A percentile compares a stretch with the other conserved stretches of the same genome.
Evolutionary conservation across 1,140 invertebrate species (phyloP).

Genomic region (Trissolcus basalis): DNA sequence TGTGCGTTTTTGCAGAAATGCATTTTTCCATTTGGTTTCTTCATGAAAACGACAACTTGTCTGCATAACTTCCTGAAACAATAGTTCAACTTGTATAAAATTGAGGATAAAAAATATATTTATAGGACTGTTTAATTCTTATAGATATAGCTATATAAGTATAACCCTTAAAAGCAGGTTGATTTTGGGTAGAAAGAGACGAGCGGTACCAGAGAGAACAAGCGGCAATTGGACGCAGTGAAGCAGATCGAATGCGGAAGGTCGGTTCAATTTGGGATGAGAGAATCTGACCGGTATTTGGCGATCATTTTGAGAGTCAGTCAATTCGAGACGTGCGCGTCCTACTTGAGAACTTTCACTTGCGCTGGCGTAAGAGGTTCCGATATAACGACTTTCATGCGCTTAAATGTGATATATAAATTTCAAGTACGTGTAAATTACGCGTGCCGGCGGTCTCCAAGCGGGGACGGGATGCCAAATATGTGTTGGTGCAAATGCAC

Average conservation of each 20-base stretch:
- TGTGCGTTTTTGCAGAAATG: too few relatives aligned
- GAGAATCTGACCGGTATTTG: conserved; percentile 67
- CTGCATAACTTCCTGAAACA: too few relatives aligned
- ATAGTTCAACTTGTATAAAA: too few relatives aligned
- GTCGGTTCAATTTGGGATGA: conserved; percentile 41
- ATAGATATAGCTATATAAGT: too few relatives aligned
- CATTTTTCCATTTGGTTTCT: too few relatives aligned
- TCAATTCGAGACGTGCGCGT: conserved; percentile 69
- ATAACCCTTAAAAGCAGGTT: too few relatives aligned
- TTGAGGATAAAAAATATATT: too few relatives aligned
- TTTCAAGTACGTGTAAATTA: conserved; percentile 60
- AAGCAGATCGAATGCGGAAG: conserved; percentile 42
- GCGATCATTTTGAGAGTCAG: conserved; percentile 65
- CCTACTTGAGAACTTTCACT: conserved; percentile 76
- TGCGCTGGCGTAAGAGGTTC: conserved; percentile 73
- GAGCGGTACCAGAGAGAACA: not conserved
- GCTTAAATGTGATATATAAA: conserved; percentile 61
- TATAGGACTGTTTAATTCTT: too few relatives aligned
- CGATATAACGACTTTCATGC: conserved; percentile 64
- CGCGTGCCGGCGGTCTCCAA: conserved; percentile 39
- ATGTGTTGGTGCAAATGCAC: conserved; percentile 38
- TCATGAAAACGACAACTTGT: too few relatives aligned
- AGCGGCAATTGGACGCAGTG: conserved; percentile 2
- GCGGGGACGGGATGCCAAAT: conserved; percentile 38
- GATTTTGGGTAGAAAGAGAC: not conserved